Evolutionary conservation across 1,140 invertebrate genomes (phyloP), one percentile per base, ranked within the genome.

Genomic region (Ips nitidus): DNA sequence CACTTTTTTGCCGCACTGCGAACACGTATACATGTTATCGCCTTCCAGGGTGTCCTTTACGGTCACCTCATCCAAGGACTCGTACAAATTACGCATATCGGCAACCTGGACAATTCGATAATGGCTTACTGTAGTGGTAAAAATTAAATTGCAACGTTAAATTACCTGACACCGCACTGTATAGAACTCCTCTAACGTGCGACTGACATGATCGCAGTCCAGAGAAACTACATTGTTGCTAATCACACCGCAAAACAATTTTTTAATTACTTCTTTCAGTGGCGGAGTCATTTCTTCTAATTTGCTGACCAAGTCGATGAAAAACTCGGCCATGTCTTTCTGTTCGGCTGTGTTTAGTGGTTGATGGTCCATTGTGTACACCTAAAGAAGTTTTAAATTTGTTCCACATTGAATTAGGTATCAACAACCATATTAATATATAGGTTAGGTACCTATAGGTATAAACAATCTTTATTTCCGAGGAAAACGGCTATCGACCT

Each of bases 241-340:
- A 8, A 95, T 86, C 0, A 94, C 91, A 43, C 95, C 95, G 73
- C 94, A 95, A 81, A 98, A 98, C 6, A 97, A 81, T 38, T 88
- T 91, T 80, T 98, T 98, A 0, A 98, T 93, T 50, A 97, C 82
- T 63, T 89, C 90, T 82, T 97, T 97, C 53, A 98, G 79, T 69
- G 95, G 90, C 0, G 92, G 90, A 0, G 94, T 94, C 94, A 97
- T 98, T 81, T 98, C 95, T 81, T 98, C 96, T 1, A 98, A 80
- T 80, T 98, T 98, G 3, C 93, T 95, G 4, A 98, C 95, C 1
- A 98, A 86, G 83, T 98, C 95, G 52, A 96, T 98, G 76, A 98
- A 98, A 82, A 98, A 98, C 81, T 98, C 96, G 0, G 95, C 95
- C 96, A 98, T 98, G 77, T 98, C 96, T 79, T 98, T 98, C 80